Base-by-base conservation (phyloP, 2,888 invertebrate genomes). In the Salpingus planirostris region DNA sequence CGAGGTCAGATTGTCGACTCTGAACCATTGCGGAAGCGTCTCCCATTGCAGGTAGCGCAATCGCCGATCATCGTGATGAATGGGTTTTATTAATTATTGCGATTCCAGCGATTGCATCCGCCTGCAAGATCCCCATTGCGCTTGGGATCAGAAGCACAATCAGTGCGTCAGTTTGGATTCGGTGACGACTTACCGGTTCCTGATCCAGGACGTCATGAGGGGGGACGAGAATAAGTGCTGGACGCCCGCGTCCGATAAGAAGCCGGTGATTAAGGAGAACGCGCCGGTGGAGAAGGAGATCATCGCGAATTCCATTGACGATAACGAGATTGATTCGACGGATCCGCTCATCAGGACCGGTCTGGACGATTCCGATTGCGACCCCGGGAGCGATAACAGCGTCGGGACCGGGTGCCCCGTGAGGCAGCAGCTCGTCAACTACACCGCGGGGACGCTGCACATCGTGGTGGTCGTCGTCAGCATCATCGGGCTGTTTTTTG, bases 101-200 rank as follows among this genome's bases (percentile, higher is more conserved):
- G 11, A 29, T 35, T 23, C 64, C 65, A 78, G 83, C 43, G 80
- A 83, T 48, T 98, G 97, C 64, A 80, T 97, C 2, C 78, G 79
- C 15, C 70, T 95, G 37, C 91, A 93, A 69, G 97, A 98, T 69
- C 97, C 97, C 0, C 92, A 96, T 62, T 98, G 97, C 65, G 92
- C 92, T 11, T 98, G 96, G 96, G 87, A 91, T 60, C 76, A 79
- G 3, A 66, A 67, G 26, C 65, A 66, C 44, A 61, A 65, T 33
- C 56, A 59, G n/a, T 77, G 77, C 52, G 69, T 73, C 12, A 69
- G 70, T 27, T 65, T 73, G 23, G 68, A 69, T 42, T 64, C 65
- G 5, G 65, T 52, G 5, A 56, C 59, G 3, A 54, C 57, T 2
- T 57, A 53, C 44, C 51, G 58, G 18, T 57, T 55, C 27, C 46